Conservation (phyloP, 1,140 invertebrate species). For the Drosophila trapezifrons region DNA sequence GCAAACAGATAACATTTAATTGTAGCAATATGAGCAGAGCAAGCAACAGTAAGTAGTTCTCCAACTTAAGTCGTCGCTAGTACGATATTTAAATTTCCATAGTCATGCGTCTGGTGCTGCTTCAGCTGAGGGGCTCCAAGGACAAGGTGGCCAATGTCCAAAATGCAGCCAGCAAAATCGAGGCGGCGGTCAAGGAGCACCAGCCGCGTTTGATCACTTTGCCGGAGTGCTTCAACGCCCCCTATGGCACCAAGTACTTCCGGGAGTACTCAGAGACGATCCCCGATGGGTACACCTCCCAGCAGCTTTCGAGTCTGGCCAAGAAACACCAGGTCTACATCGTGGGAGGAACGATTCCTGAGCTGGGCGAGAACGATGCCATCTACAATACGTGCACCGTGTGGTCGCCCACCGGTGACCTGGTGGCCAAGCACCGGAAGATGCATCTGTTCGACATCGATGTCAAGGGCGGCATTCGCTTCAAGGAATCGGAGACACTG, state of each 20-base stretch:
- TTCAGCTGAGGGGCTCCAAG: constrained; percentile 91
- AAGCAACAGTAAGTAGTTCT: constrained; percentile 52
- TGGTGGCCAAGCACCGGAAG: constrained; percentile 91
- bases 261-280: constrained; percentile 93
- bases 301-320: constrained; percentile 89
- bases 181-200: constrained; percentile 88
- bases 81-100: neutral
- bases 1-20: constrained; percentile 37
- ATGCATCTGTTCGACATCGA: constrained; percentile 98
- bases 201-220: constrained; percentile 92
- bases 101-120: constrained; percentile 87
- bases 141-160: constrained; percentile 91
- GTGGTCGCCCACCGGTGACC: constrained; percentile 91
- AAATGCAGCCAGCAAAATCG: constrained; percentile 89
- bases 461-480: constrained; percentile 95
- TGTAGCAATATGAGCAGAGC: constrained; percentile 36
- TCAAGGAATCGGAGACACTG: constrained; percentile 95
- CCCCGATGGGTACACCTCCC: constrained; percentile 90
- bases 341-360: constrained; percentile 96
- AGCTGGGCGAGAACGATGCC: constrained; percentile 87
- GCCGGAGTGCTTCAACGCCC: constrained; percentile 97
- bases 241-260: constrained; percentile 91
- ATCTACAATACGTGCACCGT: constrained; percentile 96
- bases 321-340: constrained; percentile 92
- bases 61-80: neutral